phyloP scores from a whole-genome alignment of 2,888 invertebrate genomes.

The Nemurella pictetii region DNA sequence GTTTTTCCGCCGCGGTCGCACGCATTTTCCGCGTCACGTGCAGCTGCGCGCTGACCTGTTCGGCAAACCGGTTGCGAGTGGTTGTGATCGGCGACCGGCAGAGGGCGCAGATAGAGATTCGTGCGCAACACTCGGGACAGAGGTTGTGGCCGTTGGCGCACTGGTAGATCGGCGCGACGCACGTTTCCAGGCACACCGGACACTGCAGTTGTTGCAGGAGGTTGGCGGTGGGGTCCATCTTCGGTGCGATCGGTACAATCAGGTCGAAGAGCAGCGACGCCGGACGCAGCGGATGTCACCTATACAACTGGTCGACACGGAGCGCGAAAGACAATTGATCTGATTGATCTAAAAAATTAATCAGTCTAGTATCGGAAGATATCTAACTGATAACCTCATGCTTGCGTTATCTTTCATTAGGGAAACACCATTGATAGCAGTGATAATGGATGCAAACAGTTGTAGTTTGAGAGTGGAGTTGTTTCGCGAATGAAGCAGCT shows the following conservation, averaged over 20 bases:
- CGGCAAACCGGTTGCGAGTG: background rate
- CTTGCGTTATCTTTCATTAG: background rate
- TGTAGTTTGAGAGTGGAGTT: background rate
- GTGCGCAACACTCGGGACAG: background rate
- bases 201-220: background rate
- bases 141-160: constrained; percentile 5
- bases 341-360: background rate
- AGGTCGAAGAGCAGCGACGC: too few species aligned
- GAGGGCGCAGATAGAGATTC: background rate
- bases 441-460: background rate
- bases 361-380: background rate
- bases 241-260: background rate
- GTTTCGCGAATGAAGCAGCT: background rate
- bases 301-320: background rate
- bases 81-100: background rate
- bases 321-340: background rate
- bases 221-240: background rate
- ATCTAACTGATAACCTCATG: background rate
- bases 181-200: background rate
- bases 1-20: background rate
- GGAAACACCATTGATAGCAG: too few species aligned
- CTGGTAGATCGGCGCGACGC: background rate
- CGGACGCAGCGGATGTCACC: background rate
- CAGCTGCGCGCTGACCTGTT: background rate
- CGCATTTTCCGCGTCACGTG: background rate